phyloP scores from a whole-genome alignment of 2,797 vertebrate genomes.

The Rhynchotus rufescens region DNA sequence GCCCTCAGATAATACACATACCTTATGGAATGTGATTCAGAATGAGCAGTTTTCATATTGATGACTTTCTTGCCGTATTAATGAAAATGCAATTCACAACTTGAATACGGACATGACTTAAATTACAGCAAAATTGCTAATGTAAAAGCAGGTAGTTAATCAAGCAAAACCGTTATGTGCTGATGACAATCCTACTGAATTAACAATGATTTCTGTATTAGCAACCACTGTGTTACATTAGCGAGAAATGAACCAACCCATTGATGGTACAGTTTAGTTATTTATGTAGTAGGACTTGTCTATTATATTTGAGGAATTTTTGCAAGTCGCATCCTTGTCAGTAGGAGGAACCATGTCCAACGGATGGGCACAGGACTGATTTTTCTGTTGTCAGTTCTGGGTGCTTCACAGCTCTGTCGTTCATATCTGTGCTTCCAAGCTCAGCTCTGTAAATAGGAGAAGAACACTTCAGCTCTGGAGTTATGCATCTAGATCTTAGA shows the following conservation, averaged over 20 bases:
- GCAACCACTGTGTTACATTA: not conserved
- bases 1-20: conserved; percentile 19
- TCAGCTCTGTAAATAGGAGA: not conserved
- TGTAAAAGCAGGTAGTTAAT: conserved; percentile 39
- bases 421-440: not conserved
- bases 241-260: not conserved
- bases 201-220: conserved; percentile 40
- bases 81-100: conserved; percentile 56
- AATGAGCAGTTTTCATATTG: conserved; percentile 66
- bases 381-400: not conserved
- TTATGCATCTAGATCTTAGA: not conserved
- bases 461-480: not conserved
- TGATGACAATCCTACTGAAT: conserved; percentile 9
- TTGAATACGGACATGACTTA: conserved; percentile 48
- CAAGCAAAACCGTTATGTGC: conserved; percentile 35
- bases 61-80: conserved; percentile 63
- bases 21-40: conserved; percentile 51
- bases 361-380: not conserved
- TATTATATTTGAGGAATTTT: not conserved
- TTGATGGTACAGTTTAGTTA: not conserved
- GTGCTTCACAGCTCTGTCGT: not conserved
- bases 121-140: conserved; percentile 62
- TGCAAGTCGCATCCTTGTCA: not conserved
- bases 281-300: not conserved
- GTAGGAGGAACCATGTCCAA: not conserved